Conservation (phyloP, 2,113 vertebrate genomes). For the Eclectus roratus region DNA sequence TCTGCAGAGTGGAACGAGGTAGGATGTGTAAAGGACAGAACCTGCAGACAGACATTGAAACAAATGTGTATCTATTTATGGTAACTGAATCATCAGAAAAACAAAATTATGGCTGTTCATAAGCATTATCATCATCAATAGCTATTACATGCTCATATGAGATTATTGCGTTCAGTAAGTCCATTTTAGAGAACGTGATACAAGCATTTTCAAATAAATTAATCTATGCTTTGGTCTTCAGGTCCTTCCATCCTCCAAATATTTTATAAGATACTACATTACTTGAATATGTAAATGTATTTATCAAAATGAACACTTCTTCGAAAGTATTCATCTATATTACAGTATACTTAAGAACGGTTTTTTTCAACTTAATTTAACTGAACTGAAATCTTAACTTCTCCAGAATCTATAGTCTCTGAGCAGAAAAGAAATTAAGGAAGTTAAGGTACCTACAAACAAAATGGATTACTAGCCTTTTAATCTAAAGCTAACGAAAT, state of each 20-base stretch:
- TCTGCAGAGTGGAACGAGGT: conserved; percentile 98
- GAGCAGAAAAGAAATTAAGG: not conserved
- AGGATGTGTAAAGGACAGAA: conserved; percentile 98
- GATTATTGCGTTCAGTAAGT: not conserved
- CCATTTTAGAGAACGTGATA: not conserved
- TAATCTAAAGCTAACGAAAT: not conserved
- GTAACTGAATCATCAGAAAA: not conserved
- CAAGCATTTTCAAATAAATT: not conserved
- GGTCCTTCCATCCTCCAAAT: not conserved
- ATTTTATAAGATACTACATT: not conserved
- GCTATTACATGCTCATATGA: not conserved
- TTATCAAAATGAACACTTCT: not conserved
- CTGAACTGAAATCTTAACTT: not conserved
- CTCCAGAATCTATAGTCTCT: not conserved
- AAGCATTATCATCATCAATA: not conserved
- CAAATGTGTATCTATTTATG: not conserved
- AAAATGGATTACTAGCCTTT: not conserved
- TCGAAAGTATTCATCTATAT: not conserved
- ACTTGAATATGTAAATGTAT: not conserved
- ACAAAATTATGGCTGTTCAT: not conserved
- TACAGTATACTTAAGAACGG: not conserved
- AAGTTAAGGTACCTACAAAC: not conserved
- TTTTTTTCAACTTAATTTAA: not conserved
- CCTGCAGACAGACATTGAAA: conserved; percentile 72
- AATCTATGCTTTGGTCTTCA: not conserved